Percentiles rank a stretch among this genome's conserved stretches.
phyloP scores from a whole-genome alignment of 1,140 invertebrate species.

The Zaprionus gabonicus region DNA sequence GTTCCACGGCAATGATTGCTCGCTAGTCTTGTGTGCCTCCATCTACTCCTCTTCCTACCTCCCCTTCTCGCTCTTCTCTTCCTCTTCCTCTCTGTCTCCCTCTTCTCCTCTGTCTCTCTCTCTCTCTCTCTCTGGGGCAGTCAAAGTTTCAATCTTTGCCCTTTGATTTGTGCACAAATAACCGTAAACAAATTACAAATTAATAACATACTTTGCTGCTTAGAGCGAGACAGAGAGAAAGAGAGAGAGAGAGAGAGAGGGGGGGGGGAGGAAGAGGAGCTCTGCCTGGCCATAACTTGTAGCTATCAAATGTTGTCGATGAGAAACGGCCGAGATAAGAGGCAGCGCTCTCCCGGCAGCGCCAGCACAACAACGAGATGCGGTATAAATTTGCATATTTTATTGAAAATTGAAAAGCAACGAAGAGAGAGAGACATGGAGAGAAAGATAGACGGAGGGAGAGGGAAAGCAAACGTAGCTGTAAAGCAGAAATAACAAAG shows the following conservation, averaged over 20 bases:
- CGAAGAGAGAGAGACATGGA: conserved; percentile 15
- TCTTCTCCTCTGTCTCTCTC: neutral
- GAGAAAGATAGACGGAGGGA: conserved; percentile 15
- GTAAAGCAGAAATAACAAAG: conserved; percentile 73
- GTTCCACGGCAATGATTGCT: conserved; percentile 1
- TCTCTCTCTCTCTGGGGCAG: neutral
- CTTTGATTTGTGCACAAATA: conserved; percentile 82
- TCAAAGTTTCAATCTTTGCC: conserved; percentile 77
- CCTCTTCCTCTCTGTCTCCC: neutral
- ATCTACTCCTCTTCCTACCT: neutral
- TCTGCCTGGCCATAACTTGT: conserved; percentile 63
- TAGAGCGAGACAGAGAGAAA: conserved; percentile 35
- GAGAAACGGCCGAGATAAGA: conserved; percentile 60
- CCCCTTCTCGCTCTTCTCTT: neutral
- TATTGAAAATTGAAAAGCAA: conserved; percentile 80
- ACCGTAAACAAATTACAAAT: conserved; percentile 81
- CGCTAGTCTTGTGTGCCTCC: neutral
- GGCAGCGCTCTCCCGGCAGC: conserved; percentile 24
- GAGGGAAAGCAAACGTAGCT: conserved; percentile 17
- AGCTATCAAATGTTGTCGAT: conserved; percentile 76
- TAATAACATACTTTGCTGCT: conserved; percentile 80
- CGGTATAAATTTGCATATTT: conserved; percentile 81
- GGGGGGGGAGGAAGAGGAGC: neutral
- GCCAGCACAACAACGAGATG: conserved; percentile 65
- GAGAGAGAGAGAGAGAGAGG: neutral